Conservation (phyloP, 2,797 vertebrate genomes). For the Alfaro cultratus region DNA sequence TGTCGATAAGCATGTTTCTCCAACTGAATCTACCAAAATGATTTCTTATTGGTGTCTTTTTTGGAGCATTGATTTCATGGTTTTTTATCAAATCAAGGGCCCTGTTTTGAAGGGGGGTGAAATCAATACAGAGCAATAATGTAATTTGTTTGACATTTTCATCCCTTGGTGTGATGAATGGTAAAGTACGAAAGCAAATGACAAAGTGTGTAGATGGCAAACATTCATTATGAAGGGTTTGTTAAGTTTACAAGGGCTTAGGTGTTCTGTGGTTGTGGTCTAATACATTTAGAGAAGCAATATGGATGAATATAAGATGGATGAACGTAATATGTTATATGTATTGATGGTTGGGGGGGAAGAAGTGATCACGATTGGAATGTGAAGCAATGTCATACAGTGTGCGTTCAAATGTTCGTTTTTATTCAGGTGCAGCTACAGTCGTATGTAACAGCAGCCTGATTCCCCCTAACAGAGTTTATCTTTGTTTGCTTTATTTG, state of each 20-base stretch:
- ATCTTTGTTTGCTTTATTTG: not conserved
- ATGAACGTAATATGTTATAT: not conserved
- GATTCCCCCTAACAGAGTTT: not conserved
- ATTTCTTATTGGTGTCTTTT: slow-evolving; percentile 71
- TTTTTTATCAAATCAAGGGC: slow-evolving; percentile 79
- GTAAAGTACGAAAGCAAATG: slow-evolving; percentile 52
- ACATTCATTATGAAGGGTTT: slow-evolving; percentile 31
- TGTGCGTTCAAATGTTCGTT: not conserved
- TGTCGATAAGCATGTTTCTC: slow-evolving; percentile 59
- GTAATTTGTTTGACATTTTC: slow-evolving; percentile 82
- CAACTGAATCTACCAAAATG: slow-evolving; percentile 57
- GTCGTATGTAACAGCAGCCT: not conserved
- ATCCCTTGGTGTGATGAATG: slow-evolving; percentile 71
- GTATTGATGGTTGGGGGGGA: not conserved
- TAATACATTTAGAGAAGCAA: slow-evolving; percentile 17
- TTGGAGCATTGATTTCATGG: slow-evolving; percentile 75
- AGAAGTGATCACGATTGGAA: slow-evolving; percentile 6
- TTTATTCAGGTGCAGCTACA: not conserved
- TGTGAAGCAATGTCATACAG: slow-evolving; percentile 1
- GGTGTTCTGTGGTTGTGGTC: not conserved
- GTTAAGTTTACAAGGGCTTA: slow-evolving; percentile 18
- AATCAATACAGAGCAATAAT: slow-evolving; percentile 76
- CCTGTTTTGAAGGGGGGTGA: slow-evolving; percentile 56
- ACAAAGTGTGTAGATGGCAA: slow-evolving; percentile 50
- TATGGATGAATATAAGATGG: slow-evolving; percentile 7